Percentiles rank a stretch among this genome's conserved stretches.
These are phyloP conservation scores for Drosophila greeni DNA, from an alignment of 2,888 invertebrate species.

Conservation along the genomic window DNA sequence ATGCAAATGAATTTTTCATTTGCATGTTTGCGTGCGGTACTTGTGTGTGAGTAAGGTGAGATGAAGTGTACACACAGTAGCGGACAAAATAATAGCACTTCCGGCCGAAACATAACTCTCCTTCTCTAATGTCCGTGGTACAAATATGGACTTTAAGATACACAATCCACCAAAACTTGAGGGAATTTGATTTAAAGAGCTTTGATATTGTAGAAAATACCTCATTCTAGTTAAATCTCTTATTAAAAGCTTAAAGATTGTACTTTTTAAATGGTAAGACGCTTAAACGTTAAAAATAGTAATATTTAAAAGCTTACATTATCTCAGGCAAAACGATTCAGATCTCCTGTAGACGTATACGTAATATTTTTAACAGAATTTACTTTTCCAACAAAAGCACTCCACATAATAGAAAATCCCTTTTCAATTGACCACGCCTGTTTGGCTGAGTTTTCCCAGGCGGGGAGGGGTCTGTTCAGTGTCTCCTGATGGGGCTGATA, in stretches of 20 bases:
- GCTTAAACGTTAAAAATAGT: too few relatives aligned
- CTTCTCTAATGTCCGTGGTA: not conserved
- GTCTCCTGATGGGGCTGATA: slow-evolving; percentile 20
- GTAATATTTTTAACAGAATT: not conserved
- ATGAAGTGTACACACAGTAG: slow-evolving; percentile 24
- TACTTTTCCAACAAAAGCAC: not conserved
- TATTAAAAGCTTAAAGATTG: not conserved
- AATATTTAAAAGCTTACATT: not conserved
- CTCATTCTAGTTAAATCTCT: not conserved
- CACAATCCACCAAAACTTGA: not conserved
- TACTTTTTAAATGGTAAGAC: not conserved
- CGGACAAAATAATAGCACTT: slow-evolving; percentile 7
- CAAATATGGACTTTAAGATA: not conserved
- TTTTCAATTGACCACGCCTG: slow-evolving; percentile 7
- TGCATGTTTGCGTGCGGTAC: slow-evolving; percentile 47
- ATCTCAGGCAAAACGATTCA: not conserved
- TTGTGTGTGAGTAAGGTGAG: slow-evolving; percentile 29
- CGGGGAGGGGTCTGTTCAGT: slow-evolving; percentile 1
- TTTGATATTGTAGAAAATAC: not conserved
- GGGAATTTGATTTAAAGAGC: not conserved
- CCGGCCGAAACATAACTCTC: not conserved
- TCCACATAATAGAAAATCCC: not conserved
- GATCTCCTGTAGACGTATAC: not conserved
- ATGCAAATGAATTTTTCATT: slow-evolving; percentile 58
- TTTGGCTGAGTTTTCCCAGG: not conserved